Evolutionary conservation across 2,888 invertebrate genomes (phyloP).

Genomic region (Eristalis pertinax): DNA sequence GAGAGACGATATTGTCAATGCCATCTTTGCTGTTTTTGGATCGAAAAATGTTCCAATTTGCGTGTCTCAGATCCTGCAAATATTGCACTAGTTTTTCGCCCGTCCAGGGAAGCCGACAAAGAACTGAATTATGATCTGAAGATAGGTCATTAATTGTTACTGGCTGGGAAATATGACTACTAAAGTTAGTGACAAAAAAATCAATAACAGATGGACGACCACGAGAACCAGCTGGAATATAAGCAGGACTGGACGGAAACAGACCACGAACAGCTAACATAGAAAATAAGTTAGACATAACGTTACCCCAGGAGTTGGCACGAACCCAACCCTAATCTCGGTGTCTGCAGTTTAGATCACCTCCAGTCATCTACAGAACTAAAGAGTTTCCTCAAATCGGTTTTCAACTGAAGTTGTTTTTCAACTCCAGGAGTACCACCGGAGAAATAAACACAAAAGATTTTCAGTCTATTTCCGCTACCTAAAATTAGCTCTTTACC

Average conservation of each 20-base stretch:
- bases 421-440: neutral
- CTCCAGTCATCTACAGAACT: neutral
- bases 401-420: too few species aligned
- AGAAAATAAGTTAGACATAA: neutral
- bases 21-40: too few species aligned
- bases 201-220: conserved; percentile 28
- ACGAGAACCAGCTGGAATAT: too few species aligned
- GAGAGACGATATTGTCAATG: too few species aligned
- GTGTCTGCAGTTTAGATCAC: conserved; percentile 33
- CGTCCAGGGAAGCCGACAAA: too few species aligned
- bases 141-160: neutral
- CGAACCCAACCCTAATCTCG: conserved; percentile 6
- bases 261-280: neutral
- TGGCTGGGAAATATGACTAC: conserved; percentile 7
- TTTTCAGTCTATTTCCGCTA: neutral
- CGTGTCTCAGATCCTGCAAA: too few species aligned
- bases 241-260: too few species aligned
- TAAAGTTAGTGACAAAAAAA: conserved; percentile 20
- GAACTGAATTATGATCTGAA: too few species aligned
- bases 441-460: conserved; percentile 20
- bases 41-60: too few species aligned
- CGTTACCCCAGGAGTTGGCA: too few species aligned
- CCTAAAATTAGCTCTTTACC: conserved; percentile 1
- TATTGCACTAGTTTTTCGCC: too few species aligned
- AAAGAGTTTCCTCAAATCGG: conserved; percentile 3